Base-by-base conservation (phyloP, 2,888 invertebrate genomes). In the Eupeodes latifasciatus region DNA sequence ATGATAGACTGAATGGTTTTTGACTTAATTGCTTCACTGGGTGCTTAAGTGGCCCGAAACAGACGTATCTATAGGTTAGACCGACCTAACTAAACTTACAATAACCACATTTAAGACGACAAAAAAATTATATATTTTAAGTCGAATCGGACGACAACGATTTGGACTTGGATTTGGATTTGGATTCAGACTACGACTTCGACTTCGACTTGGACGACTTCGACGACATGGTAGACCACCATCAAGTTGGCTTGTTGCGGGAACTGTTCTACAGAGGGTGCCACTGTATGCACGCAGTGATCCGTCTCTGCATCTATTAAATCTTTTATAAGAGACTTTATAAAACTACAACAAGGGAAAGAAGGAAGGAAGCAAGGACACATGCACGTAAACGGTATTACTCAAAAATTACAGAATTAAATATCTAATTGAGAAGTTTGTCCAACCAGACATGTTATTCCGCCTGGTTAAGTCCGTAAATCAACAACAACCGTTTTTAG, bases 1-100 rank as follows among this genome's bases (percentile, higher is more conserved):
- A 89, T 89, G 89, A 89, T 89, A 81, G 89, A 89, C 89, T 85
- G 89, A 89, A 89, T 89, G 89, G 85, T 89, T 89, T 89, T 79
- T 89, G 89, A 89, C 89, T 89, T 89, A 89, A 89, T 89, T 85
- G 89, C 85, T 89, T 85, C 79, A 79, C 81, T 89, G 85, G 85
- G 79, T 89, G 81, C 89, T 85, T 89, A 89, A 85, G 89, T 89
- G 89, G 89, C 72, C 81, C 81, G 80, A 81, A 88, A 81, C 80
- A 59, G 67, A 72, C 61, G 16, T 40, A 27, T 27, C 27, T 27
- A 27, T 27, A 27, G 27, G 27, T 47, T 12, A 67, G 19, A 55
- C 53, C 36, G 27, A 85, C 61, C 61, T n/a, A 40, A 16, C 55
- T 6, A 10, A 4, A n/a, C 12, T 19, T 34, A 59, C 14, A 59